phyloP scores from a whole-genome alignment of 2,113 vertebrate species.

The Apteryx mantelli region DNA sequence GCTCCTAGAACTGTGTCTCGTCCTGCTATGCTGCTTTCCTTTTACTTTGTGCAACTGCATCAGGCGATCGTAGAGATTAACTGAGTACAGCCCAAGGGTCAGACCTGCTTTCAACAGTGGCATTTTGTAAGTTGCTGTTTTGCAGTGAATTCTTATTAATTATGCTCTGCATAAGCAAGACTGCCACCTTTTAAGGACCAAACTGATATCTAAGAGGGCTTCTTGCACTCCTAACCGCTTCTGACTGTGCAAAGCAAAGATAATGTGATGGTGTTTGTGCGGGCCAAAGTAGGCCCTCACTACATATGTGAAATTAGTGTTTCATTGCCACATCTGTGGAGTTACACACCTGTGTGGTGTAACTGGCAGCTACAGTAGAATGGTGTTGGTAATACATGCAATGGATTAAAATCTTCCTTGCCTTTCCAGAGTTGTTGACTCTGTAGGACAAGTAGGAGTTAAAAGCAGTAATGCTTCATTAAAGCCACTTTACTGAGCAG shows the following conservation, averaged over 20 bases:
- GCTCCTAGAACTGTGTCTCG: neutral
- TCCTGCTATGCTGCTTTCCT: neutral
- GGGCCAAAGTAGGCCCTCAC: neutral
- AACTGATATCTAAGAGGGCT: neutral
- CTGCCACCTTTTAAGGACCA: neutral
- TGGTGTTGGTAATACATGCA: neutral
- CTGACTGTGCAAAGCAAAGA: neutral
- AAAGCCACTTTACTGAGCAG: accelerated
- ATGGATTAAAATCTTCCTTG: neutral
- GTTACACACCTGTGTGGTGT: neutral
- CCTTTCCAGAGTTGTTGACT: neutral
- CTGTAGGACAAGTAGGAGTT: neutral
- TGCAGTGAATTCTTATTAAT: neutral
- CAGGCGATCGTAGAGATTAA: neutral
- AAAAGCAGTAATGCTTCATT: neutral
- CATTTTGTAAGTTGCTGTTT: neutral
- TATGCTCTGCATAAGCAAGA: neutral
- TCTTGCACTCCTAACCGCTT: neutral
- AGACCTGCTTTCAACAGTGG: neutral
- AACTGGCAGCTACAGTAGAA: neutral
- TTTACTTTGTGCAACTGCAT: neutral
- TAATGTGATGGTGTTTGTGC: neutral
- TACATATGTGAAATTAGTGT: neutral
- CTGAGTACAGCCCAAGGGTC: neutral
- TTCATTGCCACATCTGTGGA: neutral